A percentile compares a stretch with the other conserved stretches of the same genome.
Conservation (phyloP, 2,888 invertebrate genomes). For the Leucophora obtusa region DNA sequence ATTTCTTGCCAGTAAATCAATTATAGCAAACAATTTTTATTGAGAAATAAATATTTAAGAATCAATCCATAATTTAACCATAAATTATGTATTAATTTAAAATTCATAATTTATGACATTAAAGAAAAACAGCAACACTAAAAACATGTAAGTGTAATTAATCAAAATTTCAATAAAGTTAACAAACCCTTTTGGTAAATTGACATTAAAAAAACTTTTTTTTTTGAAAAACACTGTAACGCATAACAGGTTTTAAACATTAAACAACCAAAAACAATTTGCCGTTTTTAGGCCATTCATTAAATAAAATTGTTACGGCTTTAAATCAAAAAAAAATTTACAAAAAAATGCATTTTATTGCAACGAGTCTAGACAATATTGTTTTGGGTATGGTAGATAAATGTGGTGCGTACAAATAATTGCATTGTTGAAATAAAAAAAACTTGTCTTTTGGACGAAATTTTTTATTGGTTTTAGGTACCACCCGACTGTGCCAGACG, state of each 20-base stretch:
- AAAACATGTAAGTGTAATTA: conserved; percentile 6
- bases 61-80: conserved; percentile 11
- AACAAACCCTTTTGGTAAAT: neutral
- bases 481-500: no score
- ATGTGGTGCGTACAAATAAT: conserved; percentile 15
- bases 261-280: neutral
- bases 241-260: neutral
- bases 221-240: neutral
- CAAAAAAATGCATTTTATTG: neutral
- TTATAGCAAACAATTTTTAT: no score
- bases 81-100: conserved; percentile 16
- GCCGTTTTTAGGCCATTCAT: conserved; percentile 25
- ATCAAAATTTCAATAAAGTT: conserved; percentile 17
- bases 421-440: conserved; percentile 12
- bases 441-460: conserved; percentile 8
- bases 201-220: neutral
- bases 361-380: neutral
- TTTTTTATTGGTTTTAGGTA: conserved; percentile 4
- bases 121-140: neutral
- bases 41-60: neutral
- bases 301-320: conserved; percentile 16
- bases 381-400: neutral
- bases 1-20: neutral
- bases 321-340: conserved; percentile 18
- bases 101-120: conserved; percentile 5